Evolutionary conservation across 2,113 vertebrate species (phyloP), one percentile per base, ranked within the genome.

Genomic region (Dendrocopos noguchii): DNA sequence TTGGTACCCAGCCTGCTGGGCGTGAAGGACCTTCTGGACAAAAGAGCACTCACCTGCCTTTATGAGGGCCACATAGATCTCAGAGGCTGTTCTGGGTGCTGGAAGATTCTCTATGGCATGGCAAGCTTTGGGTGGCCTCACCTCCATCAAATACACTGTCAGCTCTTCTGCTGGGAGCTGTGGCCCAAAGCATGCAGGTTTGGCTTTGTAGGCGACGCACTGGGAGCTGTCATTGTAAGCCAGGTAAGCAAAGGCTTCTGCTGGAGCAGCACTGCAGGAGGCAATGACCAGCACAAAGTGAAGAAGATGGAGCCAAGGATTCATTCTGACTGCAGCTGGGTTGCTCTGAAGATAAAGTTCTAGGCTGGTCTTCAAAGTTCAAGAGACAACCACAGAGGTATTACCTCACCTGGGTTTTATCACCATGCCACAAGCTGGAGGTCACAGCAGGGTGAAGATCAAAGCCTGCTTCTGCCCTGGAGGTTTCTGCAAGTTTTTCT

Each of bases 21-120:
- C 99, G 1, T 98, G 97, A 21, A 98, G 96, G 18, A 98, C 98
- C 97, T 99, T 98, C 65, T 98, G 68, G 25, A 98, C 97, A 12
- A 98, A 98, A 39, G 98, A 97, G 92, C 98, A 99, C n/a, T 97
- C 97, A 4, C 84, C 96, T 53, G 97, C 97, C 25, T 94, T 97
- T 55, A 98, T 98, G 52, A 98, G 97, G 12, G 92, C 98, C 3
- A 98, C 95, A 77, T 96, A 97, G 2, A 90, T 97, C 22, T 84
- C 18, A 0, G 97, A 97, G 59, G 67, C 71, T 34, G 98, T 97
- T 50, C 93, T 88, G 36, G 83, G 96, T 12, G 68, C 82, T 22
- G 59, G 80, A 4, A 98, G 98, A 3, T 97, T 97, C 31, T 97
- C 95, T 19, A 98, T 97, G 7, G 98, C 68, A 4, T 66, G 52